Evolutionary conservation across 1,140 invertebrate species (phyloP).

Genomic region (Trichoplusia ni): DNA sequence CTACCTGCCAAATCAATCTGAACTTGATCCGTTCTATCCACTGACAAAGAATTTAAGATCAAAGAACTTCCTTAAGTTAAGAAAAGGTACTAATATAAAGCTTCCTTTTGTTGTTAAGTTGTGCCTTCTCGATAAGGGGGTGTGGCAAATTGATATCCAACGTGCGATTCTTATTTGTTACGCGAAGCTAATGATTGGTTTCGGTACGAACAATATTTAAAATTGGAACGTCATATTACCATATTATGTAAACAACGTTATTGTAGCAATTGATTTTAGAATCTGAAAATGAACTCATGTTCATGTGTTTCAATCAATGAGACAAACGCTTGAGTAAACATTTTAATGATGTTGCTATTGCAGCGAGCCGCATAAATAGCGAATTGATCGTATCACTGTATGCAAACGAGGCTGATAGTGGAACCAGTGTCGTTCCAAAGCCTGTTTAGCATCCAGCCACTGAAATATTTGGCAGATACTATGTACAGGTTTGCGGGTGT

Average conservation of each 20-base stretch:
- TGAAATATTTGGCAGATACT: neutral
- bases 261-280: no score
- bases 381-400: constrained; percentile 4
- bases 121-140: no score
- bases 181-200: no score
- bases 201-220: no score
- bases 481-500: neutral
- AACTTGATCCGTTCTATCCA: constrained; percentile 12
- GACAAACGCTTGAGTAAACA: neutral
- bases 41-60: constrained; percentile 6
- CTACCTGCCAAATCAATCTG: constrained; percentile 2
- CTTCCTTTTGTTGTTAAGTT: neutral
- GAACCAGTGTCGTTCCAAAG: neutral
- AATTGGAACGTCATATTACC: no score
- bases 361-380: neutral
- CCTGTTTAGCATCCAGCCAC: neutral
- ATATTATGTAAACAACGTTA: no score
- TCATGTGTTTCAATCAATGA: neutral
- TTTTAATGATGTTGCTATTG: neutral
- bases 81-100: neutral
- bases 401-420: neutral
- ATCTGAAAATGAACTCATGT: no score
- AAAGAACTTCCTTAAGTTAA: neutral
- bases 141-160: no score
- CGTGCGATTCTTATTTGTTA: no score